phyloP scores from a whole-genome alignment of 1,140 invertebrate species.

The Atta cephalotes region DNA sequence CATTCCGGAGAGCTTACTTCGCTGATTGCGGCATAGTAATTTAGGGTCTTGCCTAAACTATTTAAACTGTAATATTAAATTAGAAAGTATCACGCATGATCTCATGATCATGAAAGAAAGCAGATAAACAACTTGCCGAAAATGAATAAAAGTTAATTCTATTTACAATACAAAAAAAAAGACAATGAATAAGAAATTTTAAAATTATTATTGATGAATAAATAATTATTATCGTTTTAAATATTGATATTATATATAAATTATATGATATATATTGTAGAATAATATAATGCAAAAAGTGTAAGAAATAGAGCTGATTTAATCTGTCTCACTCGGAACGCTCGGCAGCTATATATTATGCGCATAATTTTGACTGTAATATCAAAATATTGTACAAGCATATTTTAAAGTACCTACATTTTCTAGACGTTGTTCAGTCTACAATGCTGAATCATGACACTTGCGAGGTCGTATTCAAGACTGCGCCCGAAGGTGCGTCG shows the following conservation, averaged over 20 bases:
- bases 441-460: slow-evolving; percentile 35
- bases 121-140: neutral
- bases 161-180: neutral
- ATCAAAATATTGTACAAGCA: neutral
- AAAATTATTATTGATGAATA: neutral
- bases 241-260: neutral
- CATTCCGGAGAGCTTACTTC: neutral
- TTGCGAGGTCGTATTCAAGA: slow-evolving; percentile 28
- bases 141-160: neutral
- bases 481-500: slow-evolving; percentile 18
- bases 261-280: neutral
- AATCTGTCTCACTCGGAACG: neutral
- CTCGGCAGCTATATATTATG: neutral
- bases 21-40: slow-evolving; percentile 18
- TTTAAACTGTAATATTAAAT: slow-evolving; percentile 9
- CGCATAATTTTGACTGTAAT: slow-evolving; percentile 15
- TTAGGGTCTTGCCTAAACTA: neutral
- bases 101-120: neutral
- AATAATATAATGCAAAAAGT: neutral
- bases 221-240: neutral
- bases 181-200: neutral
- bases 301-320: neutral
- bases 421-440: neutral
- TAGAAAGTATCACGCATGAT: neutral
- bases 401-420: neutral